Base-by-base conservation (phyloP, 2,888 invertebrate genomes). In the Sarcophaga carnaria region DNA sequence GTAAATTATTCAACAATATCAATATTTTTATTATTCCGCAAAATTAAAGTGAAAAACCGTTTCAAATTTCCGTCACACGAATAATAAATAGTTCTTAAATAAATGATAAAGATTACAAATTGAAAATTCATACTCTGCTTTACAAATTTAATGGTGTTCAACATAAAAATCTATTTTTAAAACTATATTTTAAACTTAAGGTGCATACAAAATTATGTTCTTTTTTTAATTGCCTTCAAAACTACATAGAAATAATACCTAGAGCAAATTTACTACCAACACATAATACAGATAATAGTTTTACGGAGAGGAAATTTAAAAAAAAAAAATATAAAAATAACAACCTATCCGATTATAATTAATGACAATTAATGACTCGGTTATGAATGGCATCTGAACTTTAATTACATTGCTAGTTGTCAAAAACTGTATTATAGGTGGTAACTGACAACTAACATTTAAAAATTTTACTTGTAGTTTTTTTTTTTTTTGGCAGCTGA, bases 101-200 rank as follows among this genome's bases (percentile, higher is more conserved):
- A 37, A 37, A 10, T 37, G 37, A 37, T 10, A 37, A 85, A 60
- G 87, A 87, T 86, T 88, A 88, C 86, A 88, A 83, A 80, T 81
- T 70, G 67, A 37, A 37, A 37, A 10, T 37, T 37, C 8, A 37
- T 10, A 8, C 37, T 37, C 37, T 27, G 59, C 14, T 63, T 82
- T 82, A 64, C 47, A 37, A 60, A 71, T 72, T 67, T 77, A 22
- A 47, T 80, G 62, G 66, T n/a, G 49, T 81, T 83, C 14, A 84
- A 80, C 59, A 37, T 64, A 81, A 87, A 80, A 67, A 75, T 59
- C 37, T 37, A 49, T 54, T 64, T 25, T 83, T 5, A 66, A 79
- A 63, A 69, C 66, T 85, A 67, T 66, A 71, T 37, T 37, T 37
- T 37, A 37, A 37, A 37, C 37, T 37, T 37, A 37, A 37, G 37